phyloP scores from a whole-genome alignment of 2,888 invertebrate genomes.

The Nycteola revayana region DNA sequence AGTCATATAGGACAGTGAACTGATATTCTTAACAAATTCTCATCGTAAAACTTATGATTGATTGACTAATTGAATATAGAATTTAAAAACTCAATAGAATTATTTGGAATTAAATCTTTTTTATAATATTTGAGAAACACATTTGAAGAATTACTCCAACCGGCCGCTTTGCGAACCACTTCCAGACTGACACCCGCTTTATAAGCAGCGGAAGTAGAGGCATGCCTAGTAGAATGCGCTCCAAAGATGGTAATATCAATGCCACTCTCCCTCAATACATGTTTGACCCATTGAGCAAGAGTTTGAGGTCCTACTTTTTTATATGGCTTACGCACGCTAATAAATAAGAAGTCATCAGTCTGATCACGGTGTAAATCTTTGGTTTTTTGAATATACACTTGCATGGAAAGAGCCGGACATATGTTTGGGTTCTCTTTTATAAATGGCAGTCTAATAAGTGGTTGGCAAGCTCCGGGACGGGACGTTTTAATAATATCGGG shows the following conservation, averaged over 20 bases:
- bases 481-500: conserved; percentile 19
- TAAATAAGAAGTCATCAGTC: too few species aligned
- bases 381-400: conserved; percentile 3
- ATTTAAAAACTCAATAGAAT: not conserved
- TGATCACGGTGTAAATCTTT: not conserved
- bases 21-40: too few species aligned
- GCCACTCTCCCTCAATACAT: conserved; percentile 1
- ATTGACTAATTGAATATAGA: not conserved
- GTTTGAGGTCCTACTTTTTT: conserved; percentile 3
- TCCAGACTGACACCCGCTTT: conserved; percentile 4
- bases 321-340: conserved; percentile 3
- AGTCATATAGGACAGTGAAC: not conserved
- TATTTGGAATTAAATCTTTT: not conserved
- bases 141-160: conserved; percentile 2
- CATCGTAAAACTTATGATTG: too few species aligned
- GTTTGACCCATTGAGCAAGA: conserved; percentile 4
- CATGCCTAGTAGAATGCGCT: conserved; percentile 3
- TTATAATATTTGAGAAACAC: conserved; percentile 6
- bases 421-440: conserved; percentile 2
- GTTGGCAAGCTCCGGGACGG: conserved; percentile 4
- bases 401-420: conserved; percentile 1
- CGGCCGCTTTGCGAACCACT: conserved; percentile 3
- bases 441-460: conserved; percentile 4
- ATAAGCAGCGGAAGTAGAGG: conserved; percentile 3
- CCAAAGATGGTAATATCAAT: conserved; percentile 1